Evolutionary conservation across 2,888 invertebrate species (phyloP).

Genomic region (Spilosoma lubricipeda): DNA sequence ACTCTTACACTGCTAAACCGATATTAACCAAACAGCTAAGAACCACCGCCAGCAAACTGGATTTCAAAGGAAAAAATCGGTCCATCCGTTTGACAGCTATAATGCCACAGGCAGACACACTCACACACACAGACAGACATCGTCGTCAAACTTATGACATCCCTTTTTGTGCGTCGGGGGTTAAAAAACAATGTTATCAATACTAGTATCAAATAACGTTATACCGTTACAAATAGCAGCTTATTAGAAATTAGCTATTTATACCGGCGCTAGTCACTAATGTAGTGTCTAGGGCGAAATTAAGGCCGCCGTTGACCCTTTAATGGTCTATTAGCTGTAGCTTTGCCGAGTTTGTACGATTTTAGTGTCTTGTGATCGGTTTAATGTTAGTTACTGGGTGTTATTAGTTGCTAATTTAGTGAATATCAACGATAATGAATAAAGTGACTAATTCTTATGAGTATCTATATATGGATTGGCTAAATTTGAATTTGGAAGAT

Average conservation of each 20-base stretch:
- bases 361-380: slow-evolving; percentile 22
- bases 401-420: slow-evolving; percentile 16
- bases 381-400: slow-evolving; percentile 18
- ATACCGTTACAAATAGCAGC: not conserved
- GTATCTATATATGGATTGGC: not conserved
- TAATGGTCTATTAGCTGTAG: slow-evolving; percentile 39
- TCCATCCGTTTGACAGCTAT: no score
- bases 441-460: not conserved
- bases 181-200: not conserved
- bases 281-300: slow-evolving; percentile 26
- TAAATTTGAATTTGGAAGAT: not conserved
- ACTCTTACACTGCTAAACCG: no score
- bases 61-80: no score
- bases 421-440: slow-evolving; percentile 8
- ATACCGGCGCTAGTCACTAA: slow-evolving; percentile 22
- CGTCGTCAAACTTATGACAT: no score
- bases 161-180: no score
- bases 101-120: no score
- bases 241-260: not conserved
- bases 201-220: not conserved
- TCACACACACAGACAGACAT: no score
- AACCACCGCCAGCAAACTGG: no score
- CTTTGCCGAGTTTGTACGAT: slow-evolving; percentile 30
- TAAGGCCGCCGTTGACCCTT: slow-evolving; percentile 40
- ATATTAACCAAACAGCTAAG: no score